Percentiles rank a stretch among this genome's conserved stretches.
These are phyloP conservation scores for Helostoma temminkii DNA, from an alignment of 2,797 vertebrate species.

Conservation along the genomic window DNA sequence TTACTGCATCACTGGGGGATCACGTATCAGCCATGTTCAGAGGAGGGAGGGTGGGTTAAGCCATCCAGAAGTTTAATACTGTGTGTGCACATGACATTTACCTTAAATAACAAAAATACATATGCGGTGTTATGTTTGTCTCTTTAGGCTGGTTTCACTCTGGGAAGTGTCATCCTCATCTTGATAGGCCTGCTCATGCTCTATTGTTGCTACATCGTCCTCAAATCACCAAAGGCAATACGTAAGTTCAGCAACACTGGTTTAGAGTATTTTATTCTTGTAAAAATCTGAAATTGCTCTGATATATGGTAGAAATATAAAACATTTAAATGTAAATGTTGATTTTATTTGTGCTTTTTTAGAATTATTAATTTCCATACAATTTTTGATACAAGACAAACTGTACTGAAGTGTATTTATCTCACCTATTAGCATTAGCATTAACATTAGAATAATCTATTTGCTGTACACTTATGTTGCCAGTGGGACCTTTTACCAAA, in stretches of 20 bases:
- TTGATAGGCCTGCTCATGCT: constrained; percentile 92
- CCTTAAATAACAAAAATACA: constrained; percentile 2
- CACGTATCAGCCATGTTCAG: too few species aligned
- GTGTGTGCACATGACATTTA: neutral
- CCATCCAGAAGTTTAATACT: too few species aligned
- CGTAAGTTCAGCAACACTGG: constrained; percentile 82
- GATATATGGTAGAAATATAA: too few species aligned
- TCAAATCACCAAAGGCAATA: constrained; percentile 91
- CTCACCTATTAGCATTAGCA: neutral
- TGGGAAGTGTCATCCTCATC: constrained; percentile 90
- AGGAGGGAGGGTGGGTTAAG: too few species aligned
- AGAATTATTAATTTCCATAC: too few species aligned
- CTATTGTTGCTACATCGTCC: constrained; percentile 95
- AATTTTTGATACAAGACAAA: too few species aligned
- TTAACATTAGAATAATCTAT: neutral
- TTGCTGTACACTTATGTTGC: neutral
- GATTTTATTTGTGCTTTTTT: too few species aligned
- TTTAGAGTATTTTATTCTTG: neutral
- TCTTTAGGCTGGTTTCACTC: constrained; percentile 93
- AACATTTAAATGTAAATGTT: too few species aligned
- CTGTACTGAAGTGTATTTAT: too few species aligned
- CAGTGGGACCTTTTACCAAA: neutral
- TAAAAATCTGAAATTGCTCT: too few species aligned
- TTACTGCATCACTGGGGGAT: too few species aligned
- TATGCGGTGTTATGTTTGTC: constrained; percentile 22